Base-by-base conservation (phyloP, 64 coral and sea anemone genomes). In the Stichodactyla mertensii region DNA sequence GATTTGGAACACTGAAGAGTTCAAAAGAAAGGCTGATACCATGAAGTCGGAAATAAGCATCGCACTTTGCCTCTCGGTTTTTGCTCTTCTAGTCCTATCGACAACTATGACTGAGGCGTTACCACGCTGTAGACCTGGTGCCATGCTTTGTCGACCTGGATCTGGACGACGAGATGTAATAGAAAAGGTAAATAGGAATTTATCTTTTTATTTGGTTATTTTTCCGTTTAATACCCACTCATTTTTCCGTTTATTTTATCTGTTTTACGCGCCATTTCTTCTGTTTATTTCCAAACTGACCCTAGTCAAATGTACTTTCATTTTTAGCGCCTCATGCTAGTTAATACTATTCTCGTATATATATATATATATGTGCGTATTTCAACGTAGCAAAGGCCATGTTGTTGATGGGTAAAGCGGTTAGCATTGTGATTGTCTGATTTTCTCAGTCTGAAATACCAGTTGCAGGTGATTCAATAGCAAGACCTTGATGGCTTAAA, bases 111-210 rank as follows among this genome's bases (percentile, higher is more conserved):
- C 22, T 74, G 69, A 74, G 69, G 69, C 69, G 26, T 74, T 74
- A 28, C 69, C 69, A 1, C 69, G 69, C 24, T 74, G 69, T 74
- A 74, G 69, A 31, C 69, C 69, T 26, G 69, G 69, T 23, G 69
- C 69, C 69, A 27, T 74, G 69, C 69, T 74, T 74, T 74, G 69
- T 31, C 22, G n/a, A 31, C 24, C 69, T 27, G 23, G 23, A 11
- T 10, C 6, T 2, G 24, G 24, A 74, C 9, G 56, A 58, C 69
- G 69, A 74, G 24, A 31, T 74, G 4, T 31, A 31, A 31, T 74
- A 74, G 69, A 74, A 74, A 74, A 74, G 69, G 69, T 74, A 74
- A 74, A 66, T 66, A n/a, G 62, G 19, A 66, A n/a, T 66, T 66
- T 5, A n/a, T n/a, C 19, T 66, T 61, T 61, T 61, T 66, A n/a